Base-by-base conservation (phyloP, 2,113 vertebrate genomes). In the Panthera uncia region DNA sequence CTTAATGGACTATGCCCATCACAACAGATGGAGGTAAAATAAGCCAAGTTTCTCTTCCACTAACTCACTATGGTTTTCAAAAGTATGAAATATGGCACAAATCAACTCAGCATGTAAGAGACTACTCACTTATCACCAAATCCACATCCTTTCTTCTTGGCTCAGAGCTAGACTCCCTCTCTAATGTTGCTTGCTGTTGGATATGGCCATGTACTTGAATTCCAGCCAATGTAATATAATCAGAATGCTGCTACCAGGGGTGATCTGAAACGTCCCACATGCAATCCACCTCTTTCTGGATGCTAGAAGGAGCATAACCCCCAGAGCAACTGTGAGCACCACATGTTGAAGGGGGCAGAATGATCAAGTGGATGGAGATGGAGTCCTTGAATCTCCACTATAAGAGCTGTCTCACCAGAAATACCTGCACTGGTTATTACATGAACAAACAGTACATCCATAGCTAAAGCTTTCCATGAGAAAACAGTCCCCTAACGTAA, bases 1-100 rank as follows among this genome's bases (percentile, higher is more conserved):
- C 82, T 68, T 3, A 89, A 95, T 91, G 52, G 97, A 87, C 76
- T 80, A 78, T 87, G 76, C 84, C 68, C 95, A 86, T 95, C 66
- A 97, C 69, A 84, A 96, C 89, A 97, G 16, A 38, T 36, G 55
- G 29, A 97, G 96, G 93, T 88, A 89, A 95, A 86, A 95, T 89
- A 57, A 80, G 27, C 89, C 52, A 81, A 74, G 38, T 78, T 84
- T 23, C 69, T 90, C 79, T 83, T 41, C 69, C 63, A 76, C 48
- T 38, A n/a, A 41, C 87, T 95, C 79, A 85, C 7, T 38, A 25
- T 23, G 68, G 57, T 50, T 83, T 65, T 78, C 0, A 55, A 63
- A 89, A 52, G 61, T 33, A 88, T 94, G 36, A 5, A 10, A 80
- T 5, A 65, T 15, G 13, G 38, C 23, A 41, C n/a, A 55, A 9